Base-by-base conservation (phyloP, 2,888 invertebrate genomes). In the Sabatieria punctata region DNA sequence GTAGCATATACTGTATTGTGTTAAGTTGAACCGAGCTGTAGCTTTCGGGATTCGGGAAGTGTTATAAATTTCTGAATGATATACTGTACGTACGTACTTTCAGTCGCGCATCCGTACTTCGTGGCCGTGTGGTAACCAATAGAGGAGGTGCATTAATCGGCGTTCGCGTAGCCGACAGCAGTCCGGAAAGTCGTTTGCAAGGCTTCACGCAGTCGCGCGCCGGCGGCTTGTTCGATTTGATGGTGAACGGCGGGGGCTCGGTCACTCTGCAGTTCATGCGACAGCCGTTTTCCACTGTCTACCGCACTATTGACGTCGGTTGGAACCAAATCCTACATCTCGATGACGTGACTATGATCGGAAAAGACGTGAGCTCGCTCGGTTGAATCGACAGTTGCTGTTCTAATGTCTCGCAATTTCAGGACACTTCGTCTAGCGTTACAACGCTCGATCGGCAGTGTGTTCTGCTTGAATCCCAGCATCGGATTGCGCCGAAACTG, bases 61-160 rank as follows among this genome's bases (percentile, higher is more conserved):
- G n/a, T n/a, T n/a, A n/a, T n/a, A n/a, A n/a, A n/a, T n/a, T n/a
- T n/a, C n/a, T n/a, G n/a, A n/a, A n/a, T n/a, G n/a, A n/a, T n/a
- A n/a, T n/a, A n/a, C n/a, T n/a, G n/a, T n/a, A n/a, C n/a, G n/a
- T n/a, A n/a, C n/a, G n/a, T n/a, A n/a, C 19, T 73, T 74, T 73
- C 78, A 97, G 95, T 75, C 86, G 93, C 68, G 93, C 89, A 63
- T 88, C 95, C 64, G 93, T 97, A 68, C 88, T 97, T 78, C 79
- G 95, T 65, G 97, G 97, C 57, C 84, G 85, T 73, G 91, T 97
- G 65, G 79, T 89, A 57, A 83, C 86, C 52, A 80, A 82, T 50
- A 2, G 30, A 11, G 88, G 89, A 72, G 88, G 89, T 54, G 89
- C 93, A 57, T 82, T 99, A 72, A 82, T 88, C 67, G 95, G 95